Base-by-base conservation (phyloP, 2,113 vertebrate genomes). In the Odontophorus gujanensis region DNA sequence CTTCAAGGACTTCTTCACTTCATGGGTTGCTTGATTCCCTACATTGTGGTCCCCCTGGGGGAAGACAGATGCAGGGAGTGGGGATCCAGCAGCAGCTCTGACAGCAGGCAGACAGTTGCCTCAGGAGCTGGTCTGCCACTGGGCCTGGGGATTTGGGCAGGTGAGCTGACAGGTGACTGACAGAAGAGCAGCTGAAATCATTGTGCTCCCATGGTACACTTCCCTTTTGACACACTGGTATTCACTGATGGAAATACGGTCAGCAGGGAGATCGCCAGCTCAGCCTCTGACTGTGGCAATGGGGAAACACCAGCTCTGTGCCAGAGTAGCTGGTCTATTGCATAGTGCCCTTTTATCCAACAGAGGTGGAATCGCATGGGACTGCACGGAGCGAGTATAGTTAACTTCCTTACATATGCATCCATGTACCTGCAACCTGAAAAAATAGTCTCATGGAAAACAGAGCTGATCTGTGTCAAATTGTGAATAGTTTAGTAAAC, bases 41-140 rank as follows among this genome's bases (percentile, higher is more conserved):
- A n/a, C 3, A 20, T 19, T 0, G 0, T 0, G 0, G 21, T 34
- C 5, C 80, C 38, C n/a, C 0, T 26, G 0, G 7, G 47, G 48
- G 13, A 47, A 68, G 38, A 13, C 5, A 7, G 14, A 2, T 26
- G 24, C 1, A 59, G 16, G 8, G 16, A 28, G 7, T 14, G 10
- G 38, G 3, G 15, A 20, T 57, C 21, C 0, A 0, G 50, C 57
- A 59, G 21, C 83, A 74, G 24, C 11, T 55, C 63, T 4, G 3
- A 25, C 34, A 63, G 45, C 19, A 48, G 17, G 34, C 14, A 78
- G 40, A 28, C 10, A 30, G 42, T 24, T 83, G 32, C 28, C 68
- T 73, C 0, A 0, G 34, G 47, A 95, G 30, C 30, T 73, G 42
- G 66, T 24, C 69, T 62, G 69, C 66, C 68, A 36, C 59, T 0